Percentiles rank a stretch among this genome's conserved stretches.
phyloP scores from a whole-genome alignment of 1,140 invertebrate genomes.

The Apis laboriosa region DNA sequence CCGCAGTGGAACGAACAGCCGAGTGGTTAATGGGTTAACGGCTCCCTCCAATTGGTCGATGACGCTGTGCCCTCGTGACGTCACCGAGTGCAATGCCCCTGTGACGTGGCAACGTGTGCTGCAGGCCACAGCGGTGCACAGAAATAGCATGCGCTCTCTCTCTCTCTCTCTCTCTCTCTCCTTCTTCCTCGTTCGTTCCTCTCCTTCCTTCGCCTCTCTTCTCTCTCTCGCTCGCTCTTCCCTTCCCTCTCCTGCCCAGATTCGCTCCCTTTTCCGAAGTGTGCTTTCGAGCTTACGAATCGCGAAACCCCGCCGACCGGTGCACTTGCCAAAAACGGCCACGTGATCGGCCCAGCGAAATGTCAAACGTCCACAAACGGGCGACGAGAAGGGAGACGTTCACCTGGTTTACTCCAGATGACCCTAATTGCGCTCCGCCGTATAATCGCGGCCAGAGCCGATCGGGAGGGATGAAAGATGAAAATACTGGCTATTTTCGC shows the following conservation, averaged over 20 bases:
- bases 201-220: conserved; percentile 28
- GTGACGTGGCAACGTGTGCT: conserved; percentile 73
- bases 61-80: conserved; percentile 77
- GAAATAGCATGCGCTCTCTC: conserved; percentile 71
- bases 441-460: not conserved
- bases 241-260: not conserved
- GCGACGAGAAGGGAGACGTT: conserved; percentile 34
- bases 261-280: conserved; percentile 59
- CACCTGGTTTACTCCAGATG: conserved; percentile 48
- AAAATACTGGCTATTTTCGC: not conserved
- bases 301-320: conserved; percentile 38
- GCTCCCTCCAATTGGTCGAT: conserved; percentile 79
- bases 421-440: conserved; percentile 30
- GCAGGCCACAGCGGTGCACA: conserved; percentile 66
- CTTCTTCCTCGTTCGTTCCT: conserved; percentile 43
- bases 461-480: conserved; percentile 6
- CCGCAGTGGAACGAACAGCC: conserved; percentile 58
- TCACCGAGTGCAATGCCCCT: conserved; percentile 78
- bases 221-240: not conserved
- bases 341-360: conserved; percentile 52
- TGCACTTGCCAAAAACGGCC: conserved; percentile 60
- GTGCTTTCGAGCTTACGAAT: conserved; percentile 46
- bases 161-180: conserved; percentile 56
- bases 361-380: conserved; percentile 49
- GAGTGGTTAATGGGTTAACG: conserved; percentile 77